These are phyloP conservation scores for Drosophila subobscura DNA, from an alignment of 1,140 invertebrate genomes.

Conservation along the genomic window DNA sequence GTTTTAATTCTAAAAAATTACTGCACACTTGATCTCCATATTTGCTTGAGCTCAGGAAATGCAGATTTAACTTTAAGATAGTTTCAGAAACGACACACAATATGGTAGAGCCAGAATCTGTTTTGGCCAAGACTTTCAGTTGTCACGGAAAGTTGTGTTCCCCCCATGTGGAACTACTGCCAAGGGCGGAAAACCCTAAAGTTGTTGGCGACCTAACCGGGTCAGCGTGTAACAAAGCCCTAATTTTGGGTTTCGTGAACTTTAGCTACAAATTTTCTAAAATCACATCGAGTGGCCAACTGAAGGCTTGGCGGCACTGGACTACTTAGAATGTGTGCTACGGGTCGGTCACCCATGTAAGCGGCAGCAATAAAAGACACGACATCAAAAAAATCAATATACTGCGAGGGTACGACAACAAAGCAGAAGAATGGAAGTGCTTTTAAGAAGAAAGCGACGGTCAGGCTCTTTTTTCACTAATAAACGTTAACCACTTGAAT, in stretches of 20 bases:
- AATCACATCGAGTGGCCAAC: slow-evolving; percentile 35
- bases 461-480: too few species aligned
- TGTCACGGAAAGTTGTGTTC: slow-evolving; percentile 40
- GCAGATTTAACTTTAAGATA: slow-evolving; percentile 33
- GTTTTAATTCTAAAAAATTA: neutral
- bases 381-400: slow-evolving; percentile 41
- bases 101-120: too few species aligned
- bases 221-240: slow-evolving; percentile 31
- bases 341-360: slow-evolving; percentile 1
- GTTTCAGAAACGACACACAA: too few species aligned
- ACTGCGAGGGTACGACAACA: slow-evolving; percentile 38
- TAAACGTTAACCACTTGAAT: too few species aligned
- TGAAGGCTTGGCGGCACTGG: slow-evolving; percentile 36
- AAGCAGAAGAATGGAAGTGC: slow-evolving; percentile 1
- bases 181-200: slow-evolving; percentile 15
- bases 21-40: neutral
- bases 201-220: slow-evolving; percentile 13
- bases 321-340: slow-evolving; percentile 1
- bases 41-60: slow-evolving; percentile 47
- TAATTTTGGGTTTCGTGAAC: slow-evolving; percentile 45
- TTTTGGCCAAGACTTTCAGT: slow-evolving; percentile 27
- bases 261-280: slow-evolving; percentile 42
- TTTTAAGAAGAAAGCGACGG: neutral
- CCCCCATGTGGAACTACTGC: slow-evolving; percentile 24
- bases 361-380: slow-evolving; percentile 29